These are phyloP conservation scores for Troides helena DNA, from an alignment of 2,888 invertebrate genomes.

Conservation along the genomic window DNA sequence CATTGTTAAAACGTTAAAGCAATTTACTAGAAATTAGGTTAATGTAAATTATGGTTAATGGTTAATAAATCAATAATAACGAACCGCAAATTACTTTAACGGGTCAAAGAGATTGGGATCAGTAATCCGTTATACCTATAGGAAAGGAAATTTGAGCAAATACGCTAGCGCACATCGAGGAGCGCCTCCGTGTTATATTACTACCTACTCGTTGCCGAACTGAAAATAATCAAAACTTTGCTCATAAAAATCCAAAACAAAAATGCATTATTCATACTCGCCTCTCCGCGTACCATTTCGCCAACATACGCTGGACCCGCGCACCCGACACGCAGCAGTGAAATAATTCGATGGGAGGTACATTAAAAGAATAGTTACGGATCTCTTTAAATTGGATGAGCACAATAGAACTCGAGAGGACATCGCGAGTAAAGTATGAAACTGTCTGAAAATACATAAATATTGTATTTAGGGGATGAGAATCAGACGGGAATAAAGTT, in stretches of 20 bases:
- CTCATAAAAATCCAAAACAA: constrained; percentile 81
- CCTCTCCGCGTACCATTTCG: constrained; percentile 58
- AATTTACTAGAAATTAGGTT: constrained; percentile 23
- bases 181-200: constrained; percentile 53
- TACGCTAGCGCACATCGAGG: constrained; percentile 60
- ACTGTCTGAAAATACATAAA: constrained; percentile 78
- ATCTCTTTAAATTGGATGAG: constrained; percentile 53
- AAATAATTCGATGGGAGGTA: constrained; percentile 42
- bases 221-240: constrained; percentile 81
- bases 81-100: constrained; percentile 56
- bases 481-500: constrained; percentile 50
- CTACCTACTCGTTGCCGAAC: constrained; percentile 70
- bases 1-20: constrained; percentile 24
- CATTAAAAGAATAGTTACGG: constrained; percentile 48
- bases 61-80: constrained; percentile 42
- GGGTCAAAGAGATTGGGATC: constrained; percentile 49
- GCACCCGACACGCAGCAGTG: constrained; percentile 42
- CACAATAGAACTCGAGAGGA: constrained; percentile 59
- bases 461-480: constrained; percentile 72
- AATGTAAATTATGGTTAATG: constrained; percentile 30
- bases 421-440: constrained; percentile 72
- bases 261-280: constrained; percentile 80
- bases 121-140: constrained; percentile 46
- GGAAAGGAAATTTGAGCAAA: constrained; percentile 54
- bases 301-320: constrained; percentile 53